Base-by-base conservation (phyloP, 1,140 invertebrate species). In the Drosophila repleta region DNA sequence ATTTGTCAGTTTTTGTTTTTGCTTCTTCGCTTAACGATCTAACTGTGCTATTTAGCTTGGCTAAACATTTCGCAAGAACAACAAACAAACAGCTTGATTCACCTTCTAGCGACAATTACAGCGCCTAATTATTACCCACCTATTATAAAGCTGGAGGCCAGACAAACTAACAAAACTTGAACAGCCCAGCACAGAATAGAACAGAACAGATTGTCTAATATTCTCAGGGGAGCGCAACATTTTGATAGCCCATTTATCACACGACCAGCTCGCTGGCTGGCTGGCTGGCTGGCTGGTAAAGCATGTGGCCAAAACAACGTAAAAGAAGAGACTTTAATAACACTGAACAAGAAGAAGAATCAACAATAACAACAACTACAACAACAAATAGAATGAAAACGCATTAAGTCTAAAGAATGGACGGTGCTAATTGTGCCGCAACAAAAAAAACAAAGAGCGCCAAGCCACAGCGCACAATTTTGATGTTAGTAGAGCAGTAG, bases 221-320 rank as follows among this genome's bases (percentile, higher is more conserved):
- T 53, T 63, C 26, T 62, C 48, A 46, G 41, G 66, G 49, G 32
- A 69, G 67, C 61, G 52, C 52, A 65, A 65, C 62, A 58, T 71
- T 71, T 71, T 71, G 68, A 66, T 71, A 71, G 68, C 68, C 68
- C 68, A 66, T 71, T 71, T 71, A 58, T 66, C 48, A 66, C 37
- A 11, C 51, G 53, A 60, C 53, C 51, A 46, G 29, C 32, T 6
- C 3, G 10, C 32, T 35, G 32, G 1, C 7, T 29, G 29, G 4
- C 10, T 35, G 32, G 32, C 32, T 35, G 11, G 10, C n/a, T 17
- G 8, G 39, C 62, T 65, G 11, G 68, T 57, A 58, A 58, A 71
- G 68, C 68, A 46, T 66, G 62, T 71, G 52, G 61, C 26, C 41
- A 10, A 13, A 17, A n/a, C 18, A 52, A 48, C 29, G 29, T 53